These are phyloP conservation scores for Tipula helvola DNA, from an alignment of 2,888 invertebrate genomes.

Conservation along the genomic window DNA sequence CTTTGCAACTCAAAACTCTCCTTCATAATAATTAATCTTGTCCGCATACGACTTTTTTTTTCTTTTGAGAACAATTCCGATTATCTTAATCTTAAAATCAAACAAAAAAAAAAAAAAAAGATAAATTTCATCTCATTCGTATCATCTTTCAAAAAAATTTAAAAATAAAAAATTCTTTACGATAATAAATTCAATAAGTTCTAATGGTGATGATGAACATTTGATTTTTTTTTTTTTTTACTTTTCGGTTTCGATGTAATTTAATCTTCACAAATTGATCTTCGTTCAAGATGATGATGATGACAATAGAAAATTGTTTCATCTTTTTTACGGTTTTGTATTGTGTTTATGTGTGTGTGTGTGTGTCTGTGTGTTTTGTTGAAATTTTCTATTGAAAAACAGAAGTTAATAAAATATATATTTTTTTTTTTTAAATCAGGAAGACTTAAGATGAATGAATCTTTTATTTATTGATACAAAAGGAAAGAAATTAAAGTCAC, in stretches of 20 bases:
- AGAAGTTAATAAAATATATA: background rate
- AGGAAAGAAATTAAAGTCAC: background rate
- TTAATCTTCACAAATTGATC: conserved; percentile 4
- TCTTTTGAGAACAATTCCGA: background rate
- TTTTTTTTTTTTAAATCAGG: background rate
- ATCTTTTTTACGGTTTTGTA: background rate
- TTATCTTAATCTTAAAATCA: conserved; percentile 4
- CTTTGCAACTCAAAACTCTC: background rate
- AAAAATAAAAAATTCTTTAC: background rate
- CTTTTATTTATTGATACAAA: background rate
- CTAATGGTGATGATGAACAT: background rate
- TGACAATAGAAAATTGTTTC: background rate
- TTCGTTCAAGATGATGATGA: background rate
- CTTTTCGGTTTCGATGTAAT: background rate
- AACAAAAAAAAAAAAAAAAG: background rate
- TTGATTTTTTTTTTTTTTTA: background rate
- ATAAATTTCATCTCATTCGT: conserved; percentile 4
- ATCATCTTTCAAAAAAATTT: background rate
- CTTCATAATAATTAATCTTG: background rate
- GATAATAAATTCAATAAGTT: background rate
- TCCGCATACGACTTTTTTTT: background rate
- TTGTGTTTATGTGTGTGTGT: background rate
- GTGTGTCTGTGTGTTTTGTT: background rate
- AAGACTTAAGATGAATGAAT: background rate
- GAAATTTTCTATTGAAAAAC: background rate